A percentile compares a stretch with the other conserved stretches of the same genome.
These are phyloP conservation scores for Frankliniella fusca DNA, from an alignment of 2,888 invertebrate species.

Conservation along the genomic window DNA sequence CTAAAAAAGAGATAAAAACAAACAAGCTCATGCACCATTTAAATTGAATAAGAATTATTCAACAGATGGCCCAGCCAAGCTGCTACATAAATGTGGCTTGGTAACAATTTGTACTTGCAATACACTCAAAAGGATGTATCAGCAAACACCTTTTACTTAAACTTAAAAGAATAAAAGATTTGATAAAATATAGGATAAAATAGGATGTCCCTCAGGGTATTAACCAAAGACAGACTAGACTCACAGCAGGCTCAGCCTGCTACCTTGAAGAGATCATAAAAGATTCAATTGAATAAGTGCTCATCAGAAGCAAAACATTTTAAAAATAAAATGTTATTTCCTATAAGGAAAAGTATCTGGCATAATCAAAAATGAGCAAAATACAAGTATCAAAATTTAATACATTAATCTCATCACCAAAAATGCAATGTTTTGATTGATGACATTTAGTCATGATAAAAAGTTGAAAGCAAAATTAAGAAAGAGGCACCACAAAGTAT, in stretches of 20 bases:
- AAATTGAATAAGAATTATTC: not conserved
- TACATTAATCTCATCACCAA: not conserved
- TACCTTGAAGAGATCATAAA: not conserved
- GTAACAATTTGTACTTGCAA: slow-evolving; percentile 20
- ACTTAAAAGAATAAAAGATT: not conserved
- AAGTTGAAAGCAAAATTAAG: too few relatives aligned
- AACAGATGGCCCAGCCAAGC: slow-evolving; percentile 14
- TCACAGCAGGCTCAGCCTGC: not conserved
- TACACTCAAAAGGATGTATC: not conserved
- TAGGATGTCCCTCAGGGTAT: not conserved
- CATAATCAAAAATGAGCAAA: not conserved
- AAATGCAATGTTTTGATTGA: not conserved
- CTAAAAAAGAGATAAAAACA: not conserved
- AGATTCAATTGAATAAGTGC: not conserved
- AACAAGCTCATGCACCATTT: not conserved
- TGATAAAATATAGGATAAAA: not conserved
- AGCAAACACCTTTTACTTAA: not conserved
- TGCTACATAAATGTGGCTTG: not conserved
- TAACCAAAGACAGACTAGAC: not conserved
- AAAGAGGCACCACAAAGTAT: too few relatives aligned
- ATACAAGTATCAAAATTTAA: not conserved
- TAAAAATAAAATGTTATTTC: not conserved
- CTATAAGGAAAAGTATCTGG: not conserved
- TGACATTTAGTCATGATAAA: too few relatives aligned
- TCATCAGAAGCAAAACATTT: not conserved